These are phyloP conservation scores for Cheilosia impressa DNA, from an alignment of 2,888 invertebrate species.

Conservation along the genomic window DNA sequence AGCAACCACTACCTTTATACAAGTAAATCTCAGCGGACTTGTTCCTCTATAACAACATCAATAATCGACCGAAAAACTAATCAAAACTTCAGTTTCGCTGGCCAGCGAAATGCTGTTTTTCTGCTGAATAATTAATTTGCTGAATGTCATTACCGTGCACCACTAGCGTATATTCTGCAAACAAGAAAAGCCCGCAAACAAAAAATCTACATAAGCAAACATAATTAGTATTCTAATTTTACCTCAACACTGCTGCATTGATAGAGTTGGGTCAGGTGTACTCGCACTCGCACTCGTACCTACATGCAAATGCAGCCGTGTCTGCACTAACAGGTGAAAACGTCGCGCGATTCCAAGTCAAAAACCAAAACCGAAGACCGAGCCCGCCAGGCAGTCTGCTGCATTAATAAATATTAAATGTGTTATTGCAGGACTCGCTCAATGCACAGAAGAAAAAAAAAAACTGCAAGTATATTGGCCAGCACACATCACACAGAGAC, in stretches of 20 bases:
- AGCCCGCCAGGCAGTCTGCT: slow-evolving; percentile 67
- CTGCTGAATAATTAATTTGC: slow-evolving; percentile 33
- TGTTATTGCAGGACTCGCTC: slow-evolving; percentile 55
- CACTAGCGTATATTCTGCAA: neutral
- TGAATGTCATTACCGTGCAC: slow-evolving; percentile 21
- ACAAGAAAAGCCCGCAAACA: neutral
- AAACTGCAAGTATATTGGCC: neutral
- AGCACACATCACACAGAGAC: slow-evolving; percentile 7
- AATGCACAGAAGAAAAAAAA: slow-evolving; percentile 21
- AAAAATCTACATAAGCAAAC: slow-evolving; percentile 63
- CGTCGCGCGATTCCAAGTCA: slow-evolving; percentile 30
- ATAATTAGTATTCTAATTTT: slow-evolving; percentile 72
- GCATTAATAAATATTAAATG: slow-evolving; percentile 73
- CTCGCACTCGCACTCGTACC: neutral
- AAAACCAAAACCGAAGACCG: slow-evolving; percentile 17
- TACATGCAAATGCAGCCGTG: slow-evolving; percentile 18
- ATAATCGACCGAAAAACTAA: slow-evolving; percentile 1
- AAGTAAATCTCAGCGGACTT: neutral
- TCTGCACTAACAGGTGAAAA: slow-evolving; percentile 72
- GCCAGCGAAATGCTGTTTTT: neutral
- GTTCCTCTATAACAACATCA: neutral
- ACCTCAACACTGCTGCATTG: slow-evolving; percentile 68
- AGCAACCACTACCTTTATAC: neutral
- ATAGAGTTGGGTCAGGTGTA: slow-evolving; percentile 37
- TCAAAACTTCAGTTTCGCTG: neutral